phyloP scores from a whole-genome alignment of 2,888 invertebrate species.

The Hedya salicella region DNA sequence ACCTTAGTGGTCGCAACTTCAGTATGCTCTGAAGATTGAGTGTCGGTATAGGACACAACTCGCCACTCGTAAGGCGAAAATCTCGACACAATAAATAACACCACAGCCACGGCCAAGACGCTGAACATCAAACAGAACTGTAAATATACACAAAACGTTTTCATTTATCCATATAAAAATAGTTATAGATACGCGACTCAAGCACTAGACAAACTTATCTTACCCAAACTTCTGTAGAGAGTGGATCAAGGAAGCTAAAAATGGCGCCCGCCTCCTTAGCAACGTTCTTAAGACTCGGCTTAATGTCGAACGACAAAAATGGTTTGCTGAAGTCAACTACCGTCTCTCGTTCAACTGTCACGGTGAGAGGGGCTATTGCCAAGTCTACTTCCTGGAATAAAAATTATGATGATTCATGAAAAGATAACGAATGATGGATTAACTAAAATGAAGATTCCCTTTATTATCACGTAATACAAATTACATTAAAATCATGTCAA shows the following conservation, averaged over 20 bases:
- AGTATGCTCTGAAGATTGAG: conserved; percentile 61
- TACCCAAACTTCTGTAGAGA: conserved; percentile 99
- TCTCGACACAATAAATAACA: conserved; percentile 96
- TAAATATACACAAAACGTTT: conserved; percentile 48
- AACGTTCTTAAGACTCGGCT: conserved; percentile 94
- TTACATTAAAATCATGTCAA: no score
- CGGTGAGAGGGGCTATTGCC: conserved; percentile 97
- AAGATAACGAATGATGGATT: conserved; percentile 17
- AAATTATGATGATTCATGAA: neutral
- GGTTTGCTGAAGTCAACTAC: conserved; percentile 99
- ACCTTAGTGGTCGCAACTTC: conserved; percentile 66
- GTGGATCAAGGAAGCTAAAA: conserved; percentile 97
- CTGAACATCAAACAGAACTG: conserved; percentile 91
- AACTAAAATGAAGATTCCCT: no score
- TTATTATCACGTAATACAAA: no score
- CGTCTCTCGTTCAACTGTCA: conserved; percentile 95
- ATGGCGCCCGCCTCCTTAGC: conserved; percentile 93
- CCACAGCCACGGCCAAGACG: conserved; percentile 96
- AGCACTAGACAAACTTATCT: conserved; percentile 60
- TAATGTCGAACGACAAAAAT: conserved; percentile 98
- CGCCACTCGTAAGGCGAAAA: conserved; percentile 99
- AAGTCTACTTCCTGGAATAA: conserved; percentile 94
- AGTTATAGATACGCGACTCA: neutral
- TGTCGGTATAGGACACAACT: conserved; percentile 79
- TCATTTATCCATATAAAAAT: neutral